Evolutionary conservation across 2,797 vertebrate species (phyloP).

Genomic region (Chelonia mydas): DNA sequence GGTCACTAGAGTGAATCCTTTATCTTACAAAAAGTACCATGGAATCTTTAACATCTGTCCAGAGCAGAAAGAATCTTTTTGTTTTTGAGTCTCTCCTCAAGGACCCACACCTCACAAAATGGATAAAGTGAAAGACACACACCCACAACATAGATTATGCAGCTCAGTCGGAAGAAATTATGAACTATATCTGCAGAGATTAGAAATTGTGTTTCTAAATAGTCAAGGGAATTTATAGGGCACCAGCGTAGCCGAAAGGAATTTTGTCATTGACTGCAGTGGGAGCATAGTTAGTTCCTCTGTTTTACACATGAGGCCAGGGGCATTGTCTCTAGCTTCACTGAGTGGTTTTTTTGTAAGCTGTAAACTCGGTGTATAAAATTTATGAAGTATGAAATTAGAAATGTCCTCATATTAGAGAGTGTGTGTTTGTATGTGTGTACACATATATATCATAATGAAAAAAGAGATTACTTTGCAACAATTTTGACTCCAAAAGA

Average conservation of each 20-base stretch:
- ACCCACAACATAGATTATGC: neutral
- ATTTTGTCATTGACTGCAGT: neutral
- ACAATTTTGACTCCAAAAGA: constrained; percentile 21
- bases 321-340: fast-evolving
- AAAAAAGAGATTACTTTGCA: neutral
- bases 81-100: neutral
- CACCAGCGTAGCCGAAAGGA: neutral
- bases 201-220: neutral
- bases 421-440: too few species aligned
- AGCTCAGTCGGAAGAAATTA: neutral
- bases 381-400: neutral
- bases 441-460: neutral
- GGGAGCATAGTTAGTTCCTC: neutral
- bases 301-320: neutral
- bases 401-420: fast-evolving
- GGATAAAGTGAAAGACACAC: neutral
- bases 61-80: neutral
- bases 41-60: neutral
- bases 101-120: neutral
- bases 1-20: fast-evolving
- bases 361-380: neutral
- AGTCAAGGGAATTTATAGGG: neutral
- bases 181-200: neutral
- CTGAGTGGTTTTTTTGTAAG: neutral
- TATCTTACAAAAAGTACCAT: neutral